Evolutionary conservation across 1,140 invertebrate species (phyloP), one percentile per base, ranked within the genome.

Genomic region (Apolygus lucorum): DNA sequence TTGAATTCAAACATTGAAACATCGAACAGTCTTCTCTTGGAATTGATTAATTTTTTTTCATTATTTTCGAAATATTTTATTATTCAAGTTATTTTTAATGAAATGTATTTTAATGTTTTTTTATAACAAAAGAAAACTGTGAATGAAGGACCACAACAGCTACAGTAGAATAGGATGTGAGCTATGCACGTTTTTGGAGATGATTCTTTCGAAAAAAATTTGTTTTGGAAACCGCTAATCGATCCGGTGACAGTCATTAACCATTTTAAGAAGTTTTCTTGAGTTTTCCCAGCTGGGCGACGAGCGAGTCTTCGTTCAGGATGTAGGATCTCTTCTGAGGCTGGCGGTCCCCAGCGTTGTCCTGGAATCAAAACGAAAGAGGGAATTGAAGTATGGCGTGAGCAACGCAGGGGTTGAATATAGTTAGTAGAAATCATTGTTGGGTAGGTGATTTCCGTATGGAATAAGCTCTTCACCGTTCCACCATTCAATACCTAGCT

Each of bases 291-390:
- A 73, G 69, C 52, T 73, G 71, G 26, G 66, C 71, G 2, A 73
- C 73, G 11, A 73, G 28, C 26, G 70, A 63, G 22, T 73, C 73
- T 67, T 73, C 73, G 26, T 68, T 73, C 0, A 71, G 71, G 28
- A 72, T 70, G 68, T 73, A 73, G 26, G 73, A 73, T 26, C 73
- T 42, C 49, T 73, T 73, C 34, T 73, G 68, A 0, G 70, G 69
- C 28, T 65, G 71, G 11, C 69, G 68, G 4, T 52, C 52, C 1
- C 34, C 26, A n/a, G n/a, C 59, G 22, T 29, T 42, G 63, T 73
- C 67, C 69, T 70, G 28, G 49, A 65, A 70, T 11, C n/a, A n/a
- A n/a, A n/a, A n/a, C n/a, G n/a, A n/a, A n/a, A n/a, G n/a, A n/a
- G n/a, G n/a, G n/a, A n/a, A n/a, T n/a, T n/a, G n/a, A n/a, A n/a